Base-by-base conservation (phyloP, 1,140 invertebrate genomes). In the Drosophila azteca region DNA sequence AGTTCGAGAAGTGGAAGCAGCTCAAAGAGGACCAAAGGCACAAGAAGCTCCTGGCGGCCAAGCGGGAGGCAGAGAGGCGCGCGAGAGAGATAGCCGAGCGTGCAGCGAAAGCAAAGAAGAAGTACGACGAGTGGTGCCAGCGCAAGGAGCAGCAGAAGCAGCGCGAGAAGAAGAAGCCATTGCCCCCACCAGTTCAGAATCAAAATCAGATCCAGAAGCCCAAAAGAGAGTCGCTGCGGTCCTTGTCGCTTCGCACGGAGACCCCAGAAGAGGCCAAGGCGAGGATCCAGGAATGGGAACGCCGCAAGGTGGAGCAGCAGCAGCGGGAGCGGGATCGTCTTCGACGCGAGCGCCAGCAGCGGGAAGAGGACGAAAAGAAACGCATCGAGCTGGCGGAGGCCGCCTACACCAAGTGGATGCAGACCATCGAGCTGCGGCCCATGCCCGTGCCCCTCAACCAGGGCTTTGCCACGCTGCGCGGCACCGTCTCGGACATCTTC, bases 401-500 rank as follows among this genome's bases (percentile, higher is more conserved):
- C 0, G 83, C 83, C 49, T 87, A 79, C 75, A 54, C 72, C 6
- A 88, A 79, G 8, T 87, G 83, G 83, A 88, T 87, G 75, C 79
- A 87, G 44, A 44, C 74, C 11, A 77, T 77, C 24, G 51, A 49
- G 3, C 71, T 71, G 24, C 79, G 80, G 9, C 66, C 74, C 17
- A 90, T 89, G 41, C 88, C 88, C 6, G 88, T 90, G 22, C 88
- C 88, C 0, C 68, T 90, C 1, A 90, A 90, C n/a, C 75, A 82
- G 41, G 88, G 88, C 6, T 68, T 90, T 24, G 71, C 74, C 7
- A 71, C 77, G 0, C 45, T 90, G 45, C 77, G 81, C 2, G 87
- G 87, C 49, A 90, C 87, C 17, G 63, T 90, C 0, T 80, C 87
- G 0, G 70, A 83, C 41, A 85, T 90, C 4, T 90, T 75, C 44